phyloP scores from a whole-genome alignment of 1,140 invertebrate genomes.

The Lasioglossum albipes region DNA sequence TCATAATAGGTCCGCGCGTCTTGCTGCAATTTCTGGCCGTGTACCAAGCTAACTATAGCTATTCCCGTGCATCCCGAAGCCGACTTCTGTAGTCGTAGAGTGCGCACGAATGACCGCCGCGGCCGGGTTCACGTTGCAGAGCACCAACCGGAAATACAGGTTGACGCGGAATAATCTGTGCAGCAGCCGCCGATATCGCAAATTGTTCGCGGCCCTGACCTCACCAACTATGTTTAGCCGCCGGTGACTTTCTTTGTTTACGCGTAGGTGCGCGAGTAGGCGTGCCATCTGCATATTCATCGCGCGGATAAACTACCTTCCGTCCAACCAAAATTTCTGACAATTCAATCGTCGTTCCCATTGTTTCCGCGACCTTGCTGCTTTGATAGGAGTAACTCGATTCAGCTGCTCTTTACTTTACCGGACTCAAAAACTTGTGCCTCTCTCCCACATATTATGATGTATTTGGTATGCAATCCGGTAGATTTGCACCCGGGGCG shows the following conservation, averaged over 20 bases:
- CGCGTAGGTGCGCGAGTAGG: not conserved
- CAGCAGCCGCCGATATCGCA: conserved; percentile 12
- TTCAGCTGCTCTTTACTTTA: too few species aligned
- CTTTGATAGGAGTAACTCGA: too few species aligned
- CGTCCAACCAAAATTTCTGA: too few species aligned
- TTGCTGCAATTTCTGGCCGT: conserved; percentile 60
- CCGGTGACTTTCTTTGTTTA: not conserved
- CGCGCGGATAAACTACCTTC: not conserved
- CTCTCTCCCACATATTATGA: too few species aligned
- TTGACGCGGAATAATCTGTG: conserved; percentile 32
- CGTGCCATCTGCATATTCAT: not conserved
- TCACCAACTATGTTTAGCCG: conserved; percentile 15
- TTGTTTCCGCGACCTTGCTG: too few species aligned
- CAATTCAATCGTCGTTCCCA: too few species aligned
- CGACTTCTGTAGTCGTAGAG: conserved; percentile 34
- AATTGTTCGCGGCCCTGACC: conserved; percentile 36
- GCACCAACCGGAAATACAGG: conserved; percentile 48
- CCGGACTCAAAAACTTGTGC: too few species aligned
- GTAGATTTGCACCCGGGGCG: too few species aligned
- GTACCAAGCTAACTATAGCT: conserved; percentile 66
- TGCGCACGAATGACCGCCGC: conserved; percentile 40
- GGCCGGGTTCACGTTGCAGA: conserved; percentile 37
- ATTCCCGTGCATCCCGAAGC: conserved; percentile 38
- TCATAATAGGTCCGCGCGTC: conserved; percentile 48
- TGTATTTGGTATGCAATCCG: too few species aligned